Evolutionary conservation across 2,797 vertebrate species (phyloP).

Genomic region (Eulemur albifrons): DNA sequence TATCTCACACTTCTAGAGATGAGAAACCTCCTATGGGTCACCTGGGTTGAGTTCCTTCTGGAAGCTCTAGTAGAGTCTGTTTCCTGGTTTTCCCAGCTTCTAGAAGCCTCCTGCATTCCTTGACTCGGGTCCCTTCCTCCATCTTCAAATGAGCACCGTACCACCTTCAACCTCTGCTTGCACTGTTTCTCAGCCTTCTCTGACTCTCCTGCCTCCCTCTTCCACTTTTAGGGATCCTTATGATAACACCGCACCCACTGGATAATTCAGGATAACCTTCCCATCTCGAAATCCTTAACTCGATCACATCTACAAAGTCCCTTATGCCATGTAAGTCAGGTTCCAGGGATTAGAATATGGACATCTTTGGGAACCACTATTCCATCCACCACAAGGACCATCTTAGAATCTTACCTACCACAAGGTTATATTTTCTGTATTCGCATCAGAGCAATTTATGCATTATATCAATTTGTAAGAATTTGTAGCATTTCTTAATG

Average conservation of each 20-base stretch:
- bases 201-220: not conserved
- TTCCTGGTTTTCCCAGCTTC: not conserved
- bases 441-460: not conserved
- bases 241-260: not conserved
- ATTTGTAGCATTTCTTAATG: not conserved
- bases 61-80: not conserved
- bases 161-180: not conserved
- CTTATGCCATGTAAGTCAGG: not conserved
- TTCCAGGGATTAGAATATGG: not conserved
- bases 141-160: not conserved
- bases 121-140: not conserved
- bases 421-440: not conserved
- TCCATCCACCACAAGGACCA: not conserved
- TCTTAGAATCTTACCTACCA: not conserved
- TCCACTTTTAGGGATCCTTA: not conserved
- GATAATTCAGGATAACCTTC: not conserved
- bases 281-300: not conserved
- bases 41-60: not conserved
- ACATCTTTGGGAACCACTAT: not conserved
- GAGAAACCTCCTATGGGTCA: not conserved
- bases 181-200: not conserved
- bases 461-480: not conserved
- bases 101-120: not conserved
- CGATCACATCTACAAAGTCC: not conserved
- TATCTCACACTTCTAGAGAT: not conserved